Evolutionary conservation across 2,888 invertebrate genomes (phyloP), one percentile per base, ranked within the genome.

Genomic region (Tachina lurida): DNA sequence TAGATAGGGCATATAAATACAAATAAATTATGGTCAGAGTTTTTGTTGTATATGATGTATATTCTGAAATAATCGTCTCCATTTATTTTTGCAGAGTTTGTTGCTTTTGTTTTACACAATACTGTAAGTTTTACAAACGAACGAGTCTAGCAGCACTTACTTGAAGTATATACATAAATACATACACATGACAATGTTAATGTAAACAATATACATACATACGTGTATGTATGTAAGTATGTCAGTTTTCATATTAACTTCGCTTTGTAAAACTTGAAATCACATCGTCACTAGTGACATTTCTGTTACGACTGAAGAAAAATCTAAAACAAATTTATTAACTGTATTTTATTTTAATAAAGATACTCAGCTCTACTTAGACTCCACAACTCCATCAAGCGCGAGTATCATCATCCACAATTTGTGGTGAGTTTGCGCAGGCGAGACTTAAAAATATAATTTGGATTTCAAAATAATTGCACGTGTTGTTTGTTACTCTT

Each of bases 391-490:
- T 77, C 78, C 54, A 41, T 15, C 10, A n/a, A 39, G n/a, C 17
- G 9, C 22, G 10, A 54, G 70, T 65, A 47, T 0, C 45, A 68
- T 49, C 62, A 31, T 31, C 31, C 31, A 31, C 58, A 85, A 45
- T 13, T 63, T 63, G 49, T 52, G 86, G 86, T 86, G 86, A 86
- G 86, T 86, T 56, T 86, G 83, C 83, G 86, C 13, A 3, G 17
- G 12, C 7, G 15, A 58, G 41, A 41, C 45, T 39, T 54, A n/a
- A 7, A 5, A 60, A 13, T 71, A 43, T 0, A n/a, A 13, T 63
- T 10, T 86, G 74, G 82, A 60, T 67, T 47, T 8, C 22, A 65
- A 74, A 43, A 63, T 17, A 60, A 73, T 76, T 79, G 79, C 86
- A 86, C 86, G 83, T 86, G 86, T n/a, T n/a, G n/a, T n/a, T n/a